A percentile compares a stretch with the other conserved stretches of the same genome.
phyloP scores from a whole-genome alignment of 1,140 invertebrate genomes.

The Homalodisca vitripennis region DNA sequence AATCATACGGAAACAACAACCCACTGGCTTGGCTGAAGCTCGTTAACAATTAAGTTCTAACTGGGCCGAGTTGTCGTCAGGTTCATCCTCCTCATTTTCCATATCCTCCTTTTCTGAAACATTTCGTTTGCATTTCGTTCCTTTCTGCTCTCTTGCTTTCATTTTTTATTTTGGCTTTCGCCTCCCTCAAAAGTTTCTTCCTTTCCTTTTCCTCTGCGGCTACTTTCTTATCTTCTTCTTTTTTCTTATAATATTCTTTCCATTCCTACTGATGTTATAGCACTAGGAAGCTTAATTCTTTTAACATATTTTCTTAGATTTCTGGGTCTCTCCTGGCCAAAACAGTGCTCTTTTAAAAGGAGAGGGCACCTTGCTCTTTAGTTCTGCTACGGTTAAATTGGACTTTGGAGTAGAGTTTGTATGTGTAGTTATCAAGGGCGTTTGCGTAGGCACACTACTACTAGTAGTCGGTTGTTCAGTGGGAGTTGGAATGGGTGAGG shows the following conservation, averaged over 20 bases:
- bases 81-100: no score
- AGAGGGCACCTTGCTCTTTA: background rate
- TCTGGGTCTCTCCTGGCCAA: background rate
- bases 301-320: background rate
- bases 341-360: conserved; percentile 10
- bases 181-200: background rate
- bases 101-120: no score
- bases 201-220: background rate
- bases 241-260: background rate
- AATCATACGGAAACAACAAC: no score
- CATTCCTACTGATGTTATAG: background rate
- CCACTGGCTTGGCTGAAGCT: no score
- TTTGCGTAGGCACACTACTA: no score
- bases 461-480: no score
- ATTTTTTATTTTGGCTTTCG: background rate
- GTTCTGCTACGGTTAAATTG: background rate
- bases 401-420: background rate
- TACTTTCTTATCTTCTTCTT: background rate
- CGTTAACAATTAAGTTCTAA: no score
- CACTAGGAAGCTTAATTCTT: background rate
- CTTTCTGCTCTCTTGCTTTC: no score
- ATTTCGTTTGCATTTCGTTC: no score
- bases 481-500: background rate
- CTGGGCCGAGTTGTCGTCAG: no score
- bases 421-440: no score